Evolutionary conservation across 2,888 invertebrate genomes (phyloP), one percentile per base, ranked within the genome.

Genomic region (Trichopria drosophilae): DNA sequence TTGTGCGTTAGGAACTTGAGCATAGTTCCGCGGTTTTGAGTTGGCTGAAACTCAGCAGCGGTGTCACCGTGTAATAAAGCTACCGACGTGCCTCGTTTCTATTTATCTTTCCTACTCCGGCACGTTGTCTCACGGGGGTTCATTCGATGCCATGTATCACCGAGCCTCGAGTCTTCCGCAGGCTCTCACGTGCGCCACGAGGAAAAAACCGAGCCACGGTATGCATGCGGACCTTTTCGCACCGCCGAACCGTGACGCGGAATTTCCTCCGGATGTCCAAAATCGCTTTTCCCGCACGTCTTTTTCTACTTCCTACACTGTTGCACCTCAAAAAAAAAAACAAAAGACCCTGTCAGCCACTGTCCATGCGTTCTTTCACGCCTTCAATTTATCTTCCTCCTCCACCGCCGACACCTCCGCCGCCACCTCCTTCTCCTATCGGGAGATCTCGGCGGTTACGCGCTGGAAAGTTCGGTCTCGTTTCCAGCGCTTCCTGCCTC

Each of bases 1-100:
- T 90, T 90, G 79, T 88, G 86, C 70, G 89, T 89, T 75, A 90
- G 82, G 80, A 87, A 88, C 81, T 87, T 88, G 80, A 89, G 86
- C 88, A 89, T 89, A 83, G 84, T 86, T 83, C 81, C 55, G 61
- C 54, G 57, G 49, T 62, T 54, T 54, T 53, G 51, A 28, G 39
- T 36, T 44, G 51, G 48, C 51, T 53, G 45, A 51, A 48, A 57
- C 56, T 51, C n/a, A 19, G n/a, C n/a, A n/a, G 26, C 32, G 23
- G 15, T 47, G 20, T 47, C 44, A 44, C 50, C 35, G 28, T 32
- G 34, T 26, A 9, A 39, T 45, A 19, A 15, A 18, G 13, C 24
- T 16, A 50, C 44, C 31, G 28, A 40, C 26, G 6, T 41, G 12
- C 13, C 29, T 16, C 31, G 15, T 26, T 42, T 18, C 26, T 15